Percentiles rank a stretch among this genome's conserved stretches.
Conservation (phyloP, 2,888 invertebrate genomes). For the Tetropium fuscum region DNA sequence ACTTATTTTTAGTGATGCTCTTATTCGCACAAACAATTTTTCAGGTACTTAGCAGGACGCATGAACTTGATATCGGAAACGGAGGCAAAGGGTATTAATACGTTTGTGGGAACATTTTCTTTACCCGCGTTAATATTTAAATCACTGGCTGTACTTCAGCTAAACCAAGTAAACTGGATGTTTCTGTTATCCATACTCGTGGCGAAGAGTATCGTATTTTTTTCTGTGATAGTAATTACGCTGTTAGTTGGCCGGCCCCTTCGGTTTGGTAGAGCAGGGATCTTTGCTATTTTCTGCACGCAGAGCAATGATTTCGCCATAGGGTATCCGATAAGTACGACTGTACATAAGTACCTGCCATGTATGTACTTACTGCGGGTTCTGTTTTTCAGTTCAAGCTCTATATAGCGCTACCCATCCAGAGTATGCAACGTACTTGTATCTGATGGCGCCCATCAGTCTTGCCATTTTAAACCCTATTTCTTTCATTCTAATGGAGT, state of each 20-base stretch:
- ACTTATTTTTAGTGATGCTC: too few species aligned
- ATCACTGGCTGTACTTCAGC: conserved; percentile 87
- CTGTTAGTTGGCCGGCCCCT: conserved; percentile 83
- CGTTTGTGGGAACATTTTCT: conserved; percentile 94
- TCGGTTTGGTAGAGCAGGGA: conserved; percentile 86
- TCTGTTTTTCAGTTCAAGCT: conserved; percentile 79
- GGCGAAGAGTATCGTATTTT: conserved; percentile 88
- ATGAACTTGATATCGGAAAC: conserved; percentile 83
- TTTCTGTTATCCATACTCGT: conserved; percentile 88
- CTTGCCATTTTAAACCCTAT: conserved; percentile 92
- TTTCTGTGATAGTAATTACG: conserved; percentile 81
- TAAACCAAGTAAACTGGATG: conserved; percentile 89
- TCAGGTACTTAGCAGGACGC: conserved; percentile 87
- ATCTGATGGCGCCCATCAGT: conserved; percentile 94
- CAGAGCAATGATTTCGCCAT: conserved; percentile 98
- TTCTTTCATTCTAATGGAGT: conserved; percentile 90
- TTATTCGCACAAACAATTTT: too few species aligned
- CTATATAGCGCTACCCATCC: conserved; percentile 88
- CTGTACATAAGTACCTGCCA: too few species aligned
- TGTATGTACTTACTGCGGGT: too few species aligned
- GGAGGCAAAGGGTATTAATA: conserved; percentile 90
- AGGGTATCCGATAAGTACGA: conserved; percentile 94
- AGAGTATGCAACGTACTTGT: conserved; percentile 90
- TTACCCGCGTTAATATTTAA: conserved; percentile 92
- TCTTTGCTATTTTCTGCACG: conserved; percentile 95